phyloP scores from a whole-genome alignment of 2,888 invertebrate species.

The Orchesella flavescens region DNA sequence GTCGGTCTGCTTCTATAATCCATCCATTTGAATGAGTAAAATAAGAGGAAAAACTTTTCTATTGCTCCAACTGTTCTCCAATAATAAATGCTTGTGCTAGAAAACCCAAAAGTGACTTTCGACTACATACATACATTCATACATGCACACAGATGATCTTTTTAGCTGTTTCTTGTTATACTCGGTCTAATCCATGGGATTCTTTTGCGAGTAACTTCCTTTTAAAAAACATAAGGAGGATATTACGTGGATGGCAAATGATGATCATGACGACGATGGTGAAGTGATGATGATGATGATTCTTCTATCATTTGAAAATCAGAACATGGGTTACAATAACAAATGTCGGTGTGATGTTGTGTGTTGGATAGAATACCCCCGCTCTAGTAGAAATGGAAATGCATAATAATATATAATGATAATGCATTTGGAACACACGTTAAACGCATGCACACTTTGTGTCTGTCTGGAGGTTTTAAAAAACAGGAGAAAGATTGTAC shows the following conservation, averaged over 20 bases:
- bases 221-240: too few relatives aligned
- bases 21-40: not conserved
- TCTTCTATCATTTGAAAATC: slow-evolving; percentile 1
- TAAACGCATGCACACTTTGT: not conserved
- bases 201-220: not conserved
- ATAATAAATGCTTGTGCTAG: slow-evolving; percentile 6
- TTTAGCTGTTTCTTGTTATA: not conserved
- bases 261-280: not conserved
- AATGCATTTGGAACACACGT: too few relatives aligned
- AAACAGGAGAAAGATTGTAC: slow-evolving; percentile 14
- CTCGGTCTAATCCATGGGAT: too few relatives aligned
- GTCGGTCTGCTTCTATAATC: slow-evolving; percentile 32
- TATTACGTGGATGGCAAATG: not conserved
- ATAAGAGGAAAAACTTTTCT: slow-evolving; percentile 31
- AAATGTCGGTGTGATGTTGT: too few relatives aligned
- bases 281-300: slow-evolving; percentile 5
- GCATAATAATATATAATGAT: too few relatives aligned
- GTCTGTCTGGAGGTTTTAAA: slow-evolving; percentile 15
- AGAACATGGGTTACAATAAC: too few relatives aligned
- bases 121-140: too few relatives aligned
- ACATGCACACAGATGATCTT: slow-evolving; percentile 12
- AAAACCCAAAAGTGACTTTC: not conserved
- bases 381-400: too few relatives aligned
- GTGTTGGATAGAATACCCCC: too few relatives aligned
- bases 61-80: not conserved